Percentiles rank a stretch among this genome's conserved stretches.
phyloP scores from a whole-genome alignment of 2,797 vertebrate genomes.

The Platyrinchus mystaceus region DNA sequence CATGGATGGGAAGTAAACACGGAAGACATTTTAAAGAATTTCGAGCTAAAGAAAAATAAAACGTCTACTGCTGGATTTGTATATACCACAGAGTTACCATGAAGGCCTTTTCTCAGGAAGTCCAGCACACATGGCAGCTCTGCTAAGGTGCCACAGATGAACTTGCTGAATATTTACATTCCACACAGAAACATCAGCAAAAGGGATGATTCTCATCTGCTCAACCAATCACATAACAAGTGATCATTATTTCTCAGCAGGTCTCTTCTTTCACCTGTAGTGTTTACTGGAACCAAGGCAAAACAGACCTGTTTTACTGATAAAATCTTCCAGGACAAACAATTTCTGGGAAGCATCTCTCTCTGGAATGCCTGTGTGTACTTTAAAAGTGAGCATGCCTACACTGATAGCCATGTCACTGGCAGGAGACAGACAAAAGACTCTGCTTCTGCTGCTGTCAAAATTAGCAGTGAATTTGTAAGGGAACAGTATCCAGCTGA shows the following conservation, averaged over 20 bases:
- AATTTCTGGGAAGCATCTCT: background rate
- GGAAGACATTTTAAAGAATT: background rate
- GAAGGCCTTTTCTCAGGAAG: background rate
- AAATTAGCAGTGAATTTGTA: slow-evolving; percentile 19
- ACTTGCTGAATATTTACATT: background rate
- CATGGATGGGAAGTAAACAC: background rate
- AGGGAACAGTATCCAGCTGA: background rate
- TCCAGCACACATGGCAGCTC: background rate
- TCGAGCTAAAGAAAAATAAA: background rate
- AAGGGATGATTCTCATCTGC: background rate
- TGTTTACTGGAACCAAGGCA: slow-evolving; percentile 5
- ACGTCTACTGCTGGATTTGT: background rate
- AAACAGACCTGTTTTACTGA: background rate
- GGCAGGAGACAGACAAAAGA: background rate
- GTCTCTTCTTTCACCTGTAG: background rate
- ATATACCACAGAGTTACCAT: background rate
- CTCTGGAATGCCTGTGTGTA: background rate
- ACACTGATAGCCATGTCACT: accelerated
- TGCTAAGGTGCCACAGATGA: background rate
- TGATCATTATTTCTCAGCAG: background rate
- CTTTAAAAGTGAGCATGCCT: background rate
- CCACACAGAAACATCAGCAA: background rate
- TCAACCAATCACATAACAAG: background rate
- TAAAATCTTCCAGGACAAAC: background rate
- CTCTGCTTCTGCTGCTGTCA: background rate